These are phyloP conservation scores for Pristionchus exspectatus DNA, from an alignment of 2,888 invertebrate genomes.

Conservation along the genomic window DNA sequence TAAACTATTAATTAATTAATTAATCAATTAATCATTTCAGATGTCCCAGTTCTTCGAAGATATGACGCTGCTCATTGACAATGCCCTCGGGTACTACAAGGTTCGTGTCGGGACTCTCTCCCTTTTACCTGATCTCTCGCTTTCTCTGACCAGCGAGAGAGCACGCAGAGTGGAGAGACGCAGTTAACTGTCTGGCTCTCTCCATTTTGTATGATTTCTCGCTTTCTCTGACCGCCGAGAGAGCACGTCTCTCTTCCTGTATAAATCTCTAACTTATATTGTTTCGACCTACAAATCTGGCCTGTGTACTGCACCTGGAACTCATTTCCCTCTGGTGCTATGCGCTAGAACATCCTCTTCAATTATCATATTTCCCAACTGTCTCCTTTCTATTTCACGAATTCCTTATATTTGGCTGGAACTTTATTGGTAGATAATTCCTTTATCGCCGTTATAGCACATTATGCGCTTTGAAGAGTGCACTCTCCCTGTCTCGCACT, in stretches of 20 bases:
- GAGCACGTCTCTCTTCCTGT: background rate
- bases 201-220: too few relatives aligned
- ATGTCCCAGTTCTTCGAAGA: constrained; percentile 92
- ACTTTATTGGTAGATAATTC: background rate
- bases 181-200: too few relatives aligned
- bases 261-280: too few relatives aligned
- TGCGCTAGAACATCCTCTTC: too few relatives aligned
- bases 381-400: too few relatives aligned
- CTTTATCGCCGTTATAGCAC: too few relatives aligned
- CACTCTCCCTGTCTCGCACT: background rate
- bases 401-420: background rate
- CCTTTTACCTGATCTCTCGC: background rate
- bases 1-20: background rate
- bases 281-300: too few relatives aligned
- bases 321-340: too few relatives aligned
- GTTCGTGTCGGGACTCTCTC: constrained; percentile 77
- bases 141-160: too few relatives aligned
- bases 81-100: constrained; percentile 95
- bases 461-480: background rate
- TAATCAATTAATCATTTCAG: background rate
- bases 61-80: constrained; percentile 92
- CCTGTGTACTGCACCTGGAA: too few relatives aligned
- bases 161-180: too few relatives aligned
- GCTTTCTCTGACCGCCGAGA: background rate
- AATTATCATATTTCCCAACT: too few relatives aligned